A percentile compares a stretch with the other conserved stretches of the same genome.
These are phyloP conservation scores for Eurosta solidaginis DNA, from an alignment of 1,140 invertebrate genomes.

Conservation along the genomic window DNA sequence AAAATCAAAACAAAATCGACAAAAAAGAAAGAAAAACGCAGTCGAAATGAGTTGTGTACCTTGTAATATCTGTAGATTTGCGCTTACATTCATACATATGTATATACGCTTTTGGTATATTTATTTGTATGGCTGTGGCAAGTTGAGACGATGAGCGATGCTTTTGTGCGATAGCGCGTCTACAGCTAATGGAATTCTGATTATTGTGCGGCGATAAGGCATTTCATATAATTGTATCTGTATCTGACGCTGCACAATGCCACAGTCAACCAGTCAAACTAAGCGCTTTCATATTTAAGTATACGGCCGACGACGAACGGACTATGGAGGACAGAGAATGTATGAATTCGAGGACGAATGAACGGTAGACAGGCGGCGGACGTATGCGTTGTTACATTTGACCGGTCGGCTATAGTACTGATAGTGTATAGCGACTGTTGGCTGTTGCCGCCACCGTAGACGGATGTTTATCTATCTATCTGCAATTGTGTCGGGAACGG, in stretches of 20 bases:
- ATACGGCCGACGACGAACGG: neutral
- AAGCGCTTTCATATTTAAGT: neutral
- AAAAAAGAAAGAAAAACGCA: slow-evolving; percentile 29
- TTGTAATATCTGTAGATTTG: neutral
- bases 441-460: slow-evolving; percentile 24
- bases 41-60: slow-evolving; percentile 3
- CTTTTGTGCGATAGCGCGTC: slow-evolving; percentile 56
- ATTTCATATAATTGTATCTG: slow-evolving; percentile 60
- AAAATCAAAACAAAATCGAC: slow-evolving; percentile 43
- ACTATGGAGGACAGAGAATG: no score
- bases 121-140: slow-evolving; percentile 42
- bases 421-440: slow-evolving; percentile 2
- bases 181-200: slow-evolving; percentile 60
- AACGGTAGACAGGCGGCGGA: no score
- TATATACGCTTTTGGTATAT: slow-evolving; percentile 24
- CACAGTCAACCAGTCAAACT: slow-evolving; percentile 5
- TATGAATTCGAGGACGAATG: no score
- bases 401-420: neutral
- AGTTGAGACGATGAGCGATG: slow-evolving; percentile 39
- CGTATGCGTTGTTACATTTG: neutral
- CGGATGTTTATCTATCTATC: slow-evolving; percentile 24
- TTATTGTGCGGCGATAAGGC: slow-evolving; percentile 59
- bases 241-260: slow-evolving; percentile 42
- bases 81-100: neutral
- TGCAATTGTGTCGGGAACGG: slow-evolving; percentile 1